Evolutionary conservation across 2,888 invertebrate species (phyloP), one percentile per base, ranked within the genome.

Genomic region (Villa cingulata): DNA sequence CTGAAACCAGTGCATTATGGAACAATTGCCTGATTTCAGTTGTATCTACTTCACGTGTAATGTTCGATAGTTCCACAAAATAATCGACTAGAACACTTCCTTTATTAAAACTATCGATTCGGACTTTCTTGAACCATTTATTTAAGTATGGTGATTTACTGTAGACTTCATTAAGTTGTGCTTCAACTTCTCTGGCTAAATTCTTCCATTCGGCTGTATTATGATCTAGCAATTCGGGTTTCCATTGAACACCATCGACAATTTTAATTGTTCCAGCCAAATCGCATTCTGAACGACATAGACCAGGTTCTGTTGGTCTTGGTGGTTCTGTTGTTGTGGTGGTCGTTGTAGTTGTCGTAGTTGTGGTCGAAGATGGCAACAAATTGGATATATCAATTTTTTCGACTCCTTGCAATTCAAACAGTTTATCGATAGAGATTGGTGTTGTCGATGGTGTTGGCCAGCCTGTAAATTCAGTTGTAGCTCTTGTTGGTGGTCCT

Each of bases 401-500:
- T 12, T 74, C 73, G 3, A 80, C 77, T 1, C 80, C 79, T 57
- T 71, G 75, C 55, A 74, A 72, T 65, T 84, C 85, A 43, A 88
- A 62, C 9, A 86, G 72, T 62, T 86, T 85, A 61, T 88, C 87
- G 48, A 87, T 83, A 0, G 87, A 86, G 56, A 88, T 80, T 1
- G 88, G 87, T 1, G 88, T 88, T 0, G 89, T 88, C 2, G 89
- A 85, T 7, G 86, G 82, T 1, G 87, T 85, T 14, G 89, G 88
- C 90, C 90, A 90, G 16, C 90, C 90, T 15, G 88, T 89, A 58
- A 90, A 90, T 65, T 87, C 88, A 17, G 89, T 90, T 10, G 87
- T 86, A 19, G 82, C 83, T 68, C 86, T 85, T 19, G 76, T 77
- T 1, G 89, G 89, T 78, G 88, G 88, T 55, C 88, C 89, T 65